Base-by-base conservation (phyloP, 2,797 vertebrate species). In the Xyrichtys novacula region DNA sequence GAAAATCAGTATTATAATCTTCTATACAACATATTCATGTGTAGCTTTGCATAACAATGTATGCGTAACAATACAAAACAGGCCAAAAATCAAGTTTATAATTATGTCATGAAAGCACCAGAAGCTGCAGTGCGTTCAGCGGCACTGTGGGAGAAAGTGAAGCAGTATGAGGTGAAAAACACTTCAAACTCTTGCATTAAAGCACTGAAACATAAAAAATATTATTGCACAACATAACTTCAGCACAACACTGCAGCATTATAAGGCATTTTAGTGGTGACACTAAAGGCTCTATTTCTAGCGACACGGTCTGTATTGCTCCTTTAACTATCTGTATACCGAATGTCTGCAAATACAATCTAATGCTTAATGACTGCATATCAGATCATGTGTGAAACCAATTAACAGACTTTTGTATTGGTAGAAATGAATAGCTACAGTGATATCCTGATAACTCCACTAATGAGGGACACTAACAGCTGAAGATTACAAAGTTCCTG, bases 371-470 rank as follows among this genome's bases (percentile, higher is more conserved):
- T 19, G 42, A 7, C 12, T 20, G 19, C 68, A 59, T 54, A 34
- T 61, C 7, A 14, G 17, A 57, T 56, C 16, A 62, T 74, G 55
- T 85, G 26, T 55, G 20, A 74, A 71, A 59, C 19, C 63, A 80
- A 82, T 77, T 46, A 76, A 61, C 7, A 54, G 12, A 48, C 1
- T 71, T 82, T 62, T 40, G 23, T 76, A 74, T 36, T 22, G 25
- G 38, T 23, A 48, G 44, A 67, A 66, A 81, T 48, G 2, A 78
- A 72, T 6, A 75, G 62, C 65, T 31, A 19, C 20, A 40, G 20
- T 48, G 34, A 66, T 29, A 12, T 48, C 58, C 46, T 0, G 34
- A 64, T 64, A 65, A 49, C 14, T 58, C 50, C 48, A 55, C 46
- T 74, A 57, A 63, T 62, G 53, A 56, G 52, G 67, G 16, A 42